A percentile compares a stretch with the other conserved stretches of the same genome.
Evolutionary conservation across 1,140 invertebrate species (phyloP).

Genomic region (Anthonomus grandis): DNA sequence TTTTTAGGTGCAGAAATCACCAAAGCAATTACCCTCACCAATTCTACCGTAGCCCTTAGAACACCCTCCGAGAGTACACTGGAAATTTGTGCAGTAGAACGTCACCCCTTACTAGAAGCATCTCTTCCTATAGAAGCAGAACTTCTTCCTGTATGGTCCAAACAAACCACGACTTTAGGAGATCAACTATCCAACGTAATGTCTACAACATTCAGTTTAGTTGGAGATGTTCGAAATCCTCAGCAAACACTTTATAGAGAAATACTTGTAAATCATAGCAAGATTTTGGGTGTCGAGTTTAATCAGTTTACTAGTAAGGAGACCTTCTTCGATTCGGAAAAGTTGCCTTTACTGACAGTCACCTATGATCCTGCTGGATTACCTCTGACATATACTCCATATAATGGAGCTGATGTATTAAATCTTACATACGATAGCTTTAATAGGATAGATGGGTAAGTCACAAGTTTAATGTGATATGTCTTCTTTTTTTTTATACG

Average conservation of each 20-base stretch:
- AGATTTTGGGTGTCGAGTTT: conserved; percentile 84
- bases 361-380: conserved; percentile 83
- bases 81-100: conserved; percentile 70
- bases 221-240: conserved; percentile 76
- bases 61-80: conserved; percentile 68
- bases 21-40: conserved; percentile 70
- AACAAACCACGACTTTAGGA: conserved; percentile 72
- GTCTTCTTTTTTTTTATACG: background rate
- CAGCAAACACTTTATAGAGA: conserved; percentile 79
- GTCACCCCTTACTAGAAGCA: conserved; percentile 83
- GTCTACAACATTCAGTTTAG: conserved; percentile 74
- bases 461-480: conserved; percentile 30
- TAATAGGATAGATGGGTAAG: conserved; percentile 72
- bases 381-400: conserved; percentile 74
- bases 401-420: conserved; percentile 68
- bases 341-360: conserved; percentile 77
- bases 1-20: conserved; percentile 60
- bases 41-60: conserved; percentile 70
- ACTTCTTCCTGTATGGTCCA: conserved; percentile 84
- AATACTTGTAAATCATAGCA: conserved; percentile 79
- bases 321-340: conserved; percentile 82
- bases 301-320: conserved; percentile 84
- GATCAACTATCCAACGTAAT: conserved; percentile 71
- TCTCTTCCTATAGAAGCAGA: conserved; percentile 87
- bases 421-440: conserved; percentile 91